Conservation (phyloP, 1,140 invertebrate species). For the Lethocerus indicus region DNA sequence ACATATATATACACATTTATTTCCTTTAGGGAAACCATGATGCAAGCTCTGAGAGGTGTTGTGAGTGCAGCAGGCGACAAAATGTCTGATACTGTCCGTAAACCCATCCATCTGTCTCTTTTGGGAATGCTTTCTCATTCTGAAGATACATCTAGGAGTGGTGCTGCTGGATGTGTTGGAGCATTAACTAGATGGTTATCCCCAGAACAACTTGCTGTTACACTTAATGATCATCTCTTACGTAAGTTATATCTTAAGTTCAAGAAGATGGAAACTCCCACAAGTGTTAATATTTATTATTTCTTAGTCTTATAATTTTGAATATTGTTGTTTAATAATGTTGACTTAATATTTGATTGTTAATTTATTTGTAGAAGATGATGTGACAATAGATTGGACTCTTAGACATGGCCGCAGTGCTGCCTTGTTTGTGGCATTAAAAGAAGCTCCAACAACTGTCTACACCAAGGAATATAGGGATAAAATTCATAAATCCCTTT, state of each 20-base stretch:
- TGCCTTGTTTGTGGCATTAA: slow-evolving; percentile 73
- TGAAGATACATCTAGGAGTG: slow-evolving; percentile 64
- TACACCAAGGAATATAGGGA: slow-evolving; percentile 48
- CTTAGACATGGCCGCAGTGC: slow-evolving; percentile 65
- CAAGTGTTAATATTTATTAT: background rate
- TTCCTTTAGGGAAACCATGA: slow-evolving; percentile 60
- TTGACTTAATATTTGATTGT: background rate
- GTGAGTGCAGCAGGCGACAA: slow-evolving; percentile 71
- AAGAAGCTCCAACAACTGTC: slow-evolving; percentile 58
- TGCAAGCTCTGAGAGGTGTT: slow-evolving; percentile 74
- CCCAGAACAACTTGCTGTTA: slow-evolving; percentile 51
- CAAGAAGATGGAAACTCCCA: too few relatives aligned
- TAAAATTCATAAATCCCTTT: slow-evolving; percentile 46
- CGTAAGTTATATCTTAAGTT: slow-evolving; percentile 26
- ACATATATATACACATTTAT: background rate
- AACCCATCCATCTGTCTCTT: slow-evolving; percentile 56
- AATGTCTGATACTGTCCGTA: slow-evolving; percentile 65
- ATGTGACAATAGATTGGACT: slow-evolving; percentile 44
- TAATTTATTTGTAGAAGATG: slow-evolving; percentile 30
- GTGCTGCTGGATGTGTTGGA: slow-evolving; percentile 76
- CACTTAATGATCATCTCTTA: slow-evolving; percentile 59
- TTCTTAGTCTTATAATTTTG: background rate
- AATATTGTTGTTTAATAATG: background rate
- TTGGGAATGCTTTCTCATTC: slow-evolving; percentile 44
- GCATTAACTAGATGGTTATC: slow-evolving; percentile 62